phyloP scores from a whole-genome alignment of 2,888 invertebrate species.

The Acleris sparsana region DNA sequence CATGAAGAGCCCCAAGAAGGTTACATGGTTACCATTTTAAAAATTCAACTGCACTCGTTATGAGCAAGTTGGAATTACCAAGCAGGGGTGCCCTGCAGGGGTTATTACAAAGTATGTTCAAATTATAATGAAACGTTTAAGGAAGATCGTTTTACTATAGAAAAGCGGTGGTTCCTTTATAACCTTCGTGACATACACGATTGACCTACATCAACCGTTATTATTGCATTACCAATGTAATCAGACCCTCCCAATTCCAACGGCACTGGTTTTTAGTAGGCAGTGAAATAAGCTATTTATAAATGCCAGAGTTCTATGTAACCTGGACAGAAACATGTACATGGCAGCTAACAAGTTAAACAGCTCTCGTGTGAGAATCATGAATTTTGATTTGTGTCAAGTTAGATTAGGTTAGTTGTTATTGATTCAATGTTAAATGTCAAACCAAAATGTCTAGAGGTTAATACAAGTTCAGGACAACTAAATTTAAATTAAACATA shows the following conservation, averaged over 20 bases:
- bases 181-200: constrained; percentile 68
- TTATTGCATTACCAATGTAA: constrained; percentile 54
- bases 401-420: neutral
- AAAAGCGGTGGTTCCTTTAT: constrained; percentile 58
- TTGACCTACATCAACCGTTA: constrained; percentile 67
- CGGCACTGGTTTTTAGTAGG: constrained; percentile 21
- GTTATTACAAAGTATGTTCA: constrained; percentile 58
- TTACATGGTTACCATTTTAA: constrained; percentile 16
- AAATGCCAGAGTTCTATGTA: constrained; percentile 24
- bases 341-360: constrained; percentile 27
- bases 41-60: constrained; percentile 19
- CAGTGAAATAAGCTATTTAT: constrained; percentile 19
- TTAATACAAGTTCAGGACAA: no score
- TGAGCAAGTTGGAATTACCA: constrained; percentile 6
- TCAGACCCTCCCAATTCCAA: constrained; percentile 47
- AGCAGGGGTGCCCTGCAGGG: constrained; percentile 25
- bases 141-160: constrained; percentile 69
- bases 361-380: constrained; percentile 17
- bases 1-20: neutral
- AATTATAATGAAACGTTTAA: constrained; percentile 63
- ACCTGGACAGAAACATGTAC: constrained; percentile 15
- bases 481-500: no score
- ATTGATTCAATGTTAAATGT: neutral
- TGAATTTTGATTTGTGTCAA: constrained; percentile 12
- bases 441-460: no score